These are phyloP conservation scores for Stichodactyla mertensii DNA, from an alignment of 64 coral and sea anemone species.

Conservation along the genomic window DNA sequence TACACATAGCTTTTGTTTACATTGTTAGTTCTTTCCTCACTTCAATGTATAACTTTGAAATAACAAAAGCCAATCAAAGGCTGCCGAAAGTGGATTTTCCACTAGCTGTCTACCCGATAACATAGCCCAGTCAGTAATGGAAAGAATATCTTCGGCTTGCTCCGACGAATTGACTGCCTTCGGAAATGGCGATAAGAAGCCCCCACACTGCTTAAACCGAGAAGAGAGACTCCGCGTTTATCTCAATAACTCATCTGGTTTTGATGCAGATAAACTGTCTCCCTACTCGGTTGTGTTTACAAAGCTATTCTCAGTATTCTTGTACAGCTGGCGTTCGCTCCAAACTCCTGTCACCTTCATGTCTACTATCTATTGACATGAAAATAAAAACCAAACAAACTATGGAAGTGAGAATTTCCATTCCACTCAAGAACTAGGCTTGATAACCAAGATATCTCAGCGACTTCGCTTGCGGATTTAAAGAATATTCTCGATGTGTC, in stretches of 20 bases:
- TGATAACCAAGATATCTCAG: neutral
- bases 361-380: slow-evolving; percentile 1
- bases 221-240: neutral
- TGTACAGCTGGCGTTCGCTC: neutral
- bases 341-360: neutral
- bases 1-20: slow-evolving; percentile 71
- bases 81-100: neutral
- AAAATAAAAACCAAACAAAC: slow-evolving; percentile 16
- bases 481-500: neutral
- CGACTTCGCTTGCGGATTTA: neutral
- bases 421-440: neutral
- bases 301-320: neutral
- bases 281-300: slow-evolving; percentile 7
- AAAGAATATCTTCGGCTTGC: no score
- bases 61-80: neutral
- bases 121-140: neutral
- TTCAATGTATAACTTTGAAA: slow-evolving; percentile 10
- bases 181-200: neutral
- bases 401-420: neutral
- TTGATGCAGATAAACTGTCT: neutral
- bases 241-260: slow-evolving; percentile 14
- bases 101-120: neutral
- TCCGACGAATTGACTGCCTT: no score
- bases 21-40: slow-evolving; percentile 60
- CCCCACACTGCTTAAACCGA: neutral